Evolutionary conservation across 1,140 invertebrate species (phyloP), one percentile per base, ranked within the genome.

Genomic region (Heliothis subflexa): DNA sequence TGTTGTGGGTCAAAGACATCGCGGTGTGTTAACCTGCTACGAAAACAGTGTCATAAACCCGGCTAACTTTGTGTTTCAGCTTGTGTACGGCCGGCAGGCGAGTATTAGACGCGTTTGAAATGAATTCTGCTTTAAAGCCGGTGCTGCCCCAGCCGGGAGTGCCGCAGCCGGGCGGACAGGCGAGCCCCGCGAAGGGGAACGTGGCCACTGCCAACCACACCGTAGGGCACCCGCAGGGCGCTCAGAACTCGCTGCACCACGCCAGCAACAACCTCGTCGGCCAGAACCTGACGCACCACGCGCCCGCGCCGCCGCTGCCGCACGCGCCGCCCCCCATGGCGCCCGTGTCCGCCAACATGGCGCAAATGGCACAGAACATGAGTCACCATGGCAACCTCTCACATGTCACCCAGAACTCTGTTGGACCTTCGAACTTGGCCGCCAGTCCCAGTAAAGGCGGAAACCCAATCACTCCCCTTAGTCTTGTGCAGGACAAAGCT

Each of bases 71-170:
- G 85, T 92, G 86, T 93, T 93, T 88, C 92, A 91, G 90, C 84
- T 90, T 80, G 81, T 80, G 81, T 78, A 71, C 83, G 80, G 78
- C 83, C 80, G 80, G 79, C 82, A 83, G 83, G 78, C 78, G 59
- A 82, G 59, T 62, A 83, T 86, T 81, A 83, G 82, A 81, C 62
- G 81, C 85, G 85, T 85, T 83, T 89, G 86, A 91, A 85, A 95
- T 95, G 95, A 95, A 95, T 93, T 95, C 95, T 88, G 93, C 95
- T 86, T 86, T 95, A 89, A 95, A 95, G 90, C 95, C 95, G 83
- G 95, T 93, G 81, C 84, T 95, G 81, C 87, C 95, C 78, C 89
- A 95, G 84, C 88, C 94, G 77, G 93, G 91, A 77, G 92, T 92
- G 70, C 93, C 94, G 77, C 93, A 94, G 86, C 87, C 93, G 68